Conservation (phyloP, 2,888 invertebrate genomes). For the Mythimna loreyi region DNA sequence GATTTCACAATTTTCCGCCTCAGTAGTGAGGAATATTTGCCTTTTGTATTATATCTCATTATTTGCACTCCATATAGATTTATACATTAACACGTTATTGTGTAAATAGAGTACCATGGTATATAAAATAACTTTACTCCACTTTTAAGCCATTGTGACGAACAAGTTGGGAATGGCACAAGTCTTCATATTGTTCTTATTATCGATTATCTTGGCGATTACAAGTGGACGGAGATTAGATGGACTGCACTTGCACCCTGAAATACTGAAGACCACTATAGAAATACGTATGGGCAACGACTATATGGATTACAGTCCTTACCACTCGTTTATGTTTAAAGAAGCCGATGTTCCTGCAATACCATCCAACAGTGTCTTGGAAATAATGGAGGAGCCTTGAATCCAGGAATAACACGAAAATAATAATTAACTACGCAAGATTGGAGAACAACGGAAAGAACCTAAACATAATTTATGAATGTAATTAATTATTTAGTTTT, state of each 20-base stretch:
- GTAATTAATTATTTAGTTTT: neutral
- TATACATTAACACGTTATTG: conserved; percentile 52
- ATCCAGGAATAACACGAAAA: neutral
- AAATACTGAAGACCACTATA: conserved; percentile 74
- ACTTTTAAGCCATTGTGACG: conserved; percentile 49
- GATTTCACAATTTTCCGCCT: conserved; percentile 37
- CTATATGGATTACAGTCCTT: conserved; percentile 80
- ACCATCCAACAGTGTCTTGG: conserved; percentile 25
- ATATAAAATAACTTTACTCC: conserved; percentile 62
- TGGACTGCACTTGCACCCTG: conserved; percentile 78
- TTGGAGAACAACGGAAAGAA: neutral
- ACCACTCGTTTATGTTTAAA: conserved; percentile 60
- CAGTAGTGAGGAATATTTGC: conserved; percentile 48
- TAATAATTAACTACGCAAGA: neutral
- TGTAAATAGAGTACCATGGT: conserved; percentile 30
- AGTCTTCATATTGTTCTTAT: conserved; percentile 66
- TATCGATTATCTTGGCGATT: conserved; percentile 66
- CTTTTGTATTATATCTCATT: conserved; percentile 26
- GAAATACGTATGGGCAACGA: conserved; percentile 76
- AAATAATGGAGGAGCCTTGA: conserved; percentile 3
- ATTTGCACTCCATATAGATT: conserved; percentile 37
- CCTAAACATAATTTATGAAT: neutral
- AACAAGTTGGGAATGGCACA: conserved; percentile 73
- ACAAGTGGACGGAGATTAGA: conserved; percentile 64
- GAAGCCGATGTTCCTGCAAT: conserved; percentile 50